A percentile compares a stretch with the other conserved stretches of the same genome.
phyloP scores from a whole-genome alignment of 2,113 vertebrate genomes.

The Colinus virginianus region DNA sequence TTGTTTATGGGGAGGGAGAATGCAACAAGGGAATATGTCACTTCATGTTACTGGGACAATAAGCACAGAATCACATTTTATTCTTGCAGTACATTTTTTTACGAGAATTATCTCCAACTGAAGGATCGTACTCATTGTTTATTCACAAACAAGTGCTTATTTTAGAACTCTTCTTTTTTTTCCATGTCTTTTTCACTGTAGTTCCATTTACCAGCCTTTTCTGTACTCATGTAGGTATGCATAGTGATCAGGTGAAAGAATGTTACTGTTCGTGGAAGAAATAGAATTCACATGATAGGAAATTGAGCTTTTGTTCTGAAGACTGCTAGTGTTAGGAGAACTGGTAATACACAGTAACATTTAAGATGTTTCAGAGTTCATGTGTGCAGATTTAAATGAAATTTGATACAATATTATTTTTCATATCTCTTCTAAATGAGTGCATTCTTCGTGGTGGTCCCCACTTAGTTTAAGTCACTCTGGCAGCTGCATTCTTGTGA shows the following conservation, averaged over 20 bases:
- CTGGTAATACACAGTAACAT: neutral
- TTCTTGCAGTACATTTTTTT: neutral
- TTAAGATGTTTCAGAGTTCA: neutral
- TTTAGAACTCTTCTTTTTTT: neutral
- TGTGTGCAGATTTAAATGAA: neutral
- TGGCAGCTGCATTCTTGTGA: neutral
- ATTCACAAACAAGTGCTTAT: neutral
- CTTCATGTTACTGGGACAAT: neutral
- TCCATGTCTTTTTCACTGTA: neutral
- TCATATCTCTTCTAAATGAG: neutral
- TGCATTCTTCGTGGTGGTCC: neutral
- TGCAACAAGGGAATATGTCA: neutral
- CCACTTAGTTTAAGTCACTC: neutral
- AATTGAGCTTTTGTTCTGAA: neutral
- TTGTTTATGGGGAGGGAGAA: neutral
- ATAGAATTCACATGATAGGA: neutral
- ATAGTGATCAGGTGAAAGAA: neutral
- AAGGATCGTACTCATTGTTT: neutral
- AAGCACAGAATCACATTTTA: neutral
- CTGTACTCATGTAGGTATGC: neutral
- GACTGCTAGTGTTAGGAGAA: neutral
- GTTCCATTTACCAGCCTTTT: neutral
- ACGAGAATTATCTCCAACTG: neutral
- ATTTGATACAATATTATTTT: neutral
- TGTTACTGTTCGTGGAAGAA: fast-evolving